Base-by-base conservation (phyloP, 2,888 invertebrate genomes). In the Dryobotodes eremita region DNA sequence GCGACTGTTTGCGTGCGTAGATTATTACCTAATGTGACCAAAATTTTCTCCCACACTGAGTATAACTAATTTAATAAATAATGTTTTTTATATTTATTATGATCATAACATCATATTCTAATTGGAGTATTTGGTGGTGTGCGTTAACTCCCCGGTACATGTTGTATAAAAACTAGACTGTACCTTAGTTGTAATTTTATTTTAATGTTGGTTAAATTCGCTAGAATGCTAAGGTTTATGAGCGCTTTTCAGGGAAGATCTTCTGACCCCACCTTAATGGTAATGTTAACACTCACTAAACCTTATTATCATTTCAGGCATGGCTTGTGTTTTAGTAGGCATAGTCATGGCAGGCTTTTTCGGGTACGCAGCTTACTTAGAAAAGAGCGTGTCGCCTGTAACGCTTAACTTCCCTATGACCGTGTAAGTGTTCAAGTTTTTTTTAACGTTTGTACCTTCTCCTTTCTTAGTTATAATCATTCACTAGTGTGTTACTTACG, bases 351-450 rank as follows among this genome's bases (percentile, higher is more conserved):
- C 92, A 0, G 93, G 94, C 0, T 93, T 94, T 81, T 95, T 95
- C 46, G 96, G 96, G 0, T 96, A 96, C 76, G 86, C 77, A 0
- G 95, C 90, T 0, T 96, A 89, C 75, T 78, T 89, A 75, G 89
- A 93, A 0, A 31, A 86, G 0, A 88, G 89, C 23, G 90, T 91
- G 17, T 86, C 95, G 1, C 96, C 96, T 0, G 92, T 96, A 8
- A 96, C 96, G 1, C 87, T 96, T 1, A 96, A 96, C 83, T 96
- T 95, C 71, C 95, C 95, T 0, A 92, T 95, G 93, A 75, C 73
- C 0, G 2, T 77, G 96, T 96, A 76, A 93, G 95, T 94, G 10
- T 46, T 17, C 1, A 73, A 8, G 13, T 55, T n/a, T 23, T 53
- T 50, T 69, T 69, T 69, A 17, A 36, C 10, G 15, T 50, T 50